phyloP scores from a whole-genome alignment of 1,140 invertebrate genomes.

The Penaeus japonicus region DNA sequence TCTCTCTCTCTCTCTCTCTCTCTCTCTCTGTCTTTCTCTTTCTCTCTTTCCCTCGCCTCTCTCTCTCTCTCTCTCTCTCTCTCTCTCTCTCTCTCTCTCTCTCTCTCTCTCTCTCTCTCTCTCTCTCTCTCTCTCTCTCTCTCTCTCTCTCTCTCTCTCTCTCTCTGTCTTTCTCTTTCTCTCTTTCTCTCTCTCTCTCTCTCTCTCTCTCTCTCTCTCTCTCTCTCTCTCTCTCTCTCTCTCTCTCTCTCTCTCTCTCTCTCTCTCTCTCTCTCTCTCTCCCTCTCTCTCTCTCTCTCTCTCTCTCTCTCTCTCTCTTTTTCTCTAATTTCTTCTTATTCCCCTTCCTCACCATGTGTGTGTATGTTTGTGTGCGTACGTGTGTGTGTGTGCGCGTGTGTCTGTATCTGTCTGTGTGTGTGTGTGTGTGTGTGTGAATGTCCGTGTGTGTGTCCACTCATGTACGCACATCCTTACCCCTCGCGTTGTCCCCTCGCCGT shows the following conservation, averaged over 20 bases:
- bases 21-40: neutral
- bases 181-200: neutral
- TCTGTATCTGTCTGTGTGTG: neutral
- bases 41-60: neutral
- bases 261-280: neutral
- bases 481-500: no score
- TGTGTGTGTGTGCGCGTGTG: neutral
- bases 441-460: neutral
- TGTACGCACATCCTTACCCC: neutral
- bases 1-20: neutral
- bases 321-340: no score
- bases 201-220: neutral
- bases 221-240: neutral
- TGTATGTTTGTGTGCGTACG: neutral
- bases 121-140: constrained; percentile 14
- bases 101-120: no score
- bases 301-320: no score
- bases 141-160: neutral
- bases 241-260: neutral
- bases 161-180: neutral
- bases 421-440: neutral
- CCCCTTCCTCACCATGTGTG: neutral
- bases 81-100: no score
- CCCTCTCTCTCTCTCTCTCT: no score
- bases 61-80: no score